Evolutionary conservation across 1,140 invertebrate genomes (phyloP).

Genomic region (Cydia splendana): DNA sequence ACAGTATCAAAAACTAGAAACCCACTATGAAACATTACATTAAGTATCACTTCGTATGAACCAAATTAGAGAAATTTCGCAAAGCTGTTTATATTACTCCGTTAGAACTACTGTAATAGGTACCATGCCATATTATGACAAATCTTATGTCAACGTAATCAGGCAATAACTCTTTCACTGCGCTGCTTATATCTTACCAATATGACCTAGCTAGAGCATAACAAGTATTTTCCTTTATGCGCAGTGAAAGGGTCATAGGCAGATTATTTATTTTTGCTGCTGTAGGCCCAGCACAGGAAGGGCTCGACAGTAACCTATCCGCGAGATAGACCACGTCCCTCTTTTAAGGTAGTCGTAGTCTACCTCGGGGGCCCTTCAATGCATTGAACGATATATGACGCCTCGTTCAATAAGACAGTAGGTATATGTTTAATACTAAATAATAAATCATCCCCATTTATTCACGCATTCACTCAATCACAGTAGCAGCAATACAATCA

Average conservation of each 20-base stretch:
- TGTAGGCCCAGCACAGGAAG: too few species aligned
- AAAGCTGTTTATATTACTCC: neutral
- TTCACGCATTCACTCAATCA: conserved; percentile 7
- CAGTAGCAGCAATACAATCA: neutral
- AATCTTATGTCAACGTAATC: neutral
- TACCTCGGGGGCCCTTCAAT: neutral
- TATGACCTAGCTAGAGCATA: neutral
- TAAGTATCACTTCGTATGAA: neutral
- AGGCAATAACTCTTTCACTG: neutral
- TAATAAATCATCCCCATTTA: neutral
- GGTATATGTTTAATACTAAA: neutral
- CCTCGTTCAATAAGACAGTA: neutral
- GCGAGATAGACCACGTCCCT: too few species aligned
- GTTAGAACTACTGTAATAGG: neutral
- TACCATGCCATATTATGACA: neutral
- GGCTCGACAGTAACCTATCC: too few species aligned
- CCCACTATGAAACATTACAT: neutral
- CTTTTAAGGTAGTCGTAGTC: too few species aligned
- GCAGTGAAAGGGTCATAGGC: neutral
- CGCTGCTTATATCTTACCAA: neutral
- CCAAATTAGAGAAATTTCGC: neutral
- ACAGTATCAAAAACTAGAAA: neutral
- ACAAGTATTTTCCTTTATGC: neutral
- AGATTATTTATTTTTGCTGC: neutral
- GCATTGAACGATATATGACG: conserved; percentile 3